phyloP scores from a whole-genome alignment of 30 jellyfish, hydroid and myxozoan genomes.

The Aurelia aurita region DNA sequence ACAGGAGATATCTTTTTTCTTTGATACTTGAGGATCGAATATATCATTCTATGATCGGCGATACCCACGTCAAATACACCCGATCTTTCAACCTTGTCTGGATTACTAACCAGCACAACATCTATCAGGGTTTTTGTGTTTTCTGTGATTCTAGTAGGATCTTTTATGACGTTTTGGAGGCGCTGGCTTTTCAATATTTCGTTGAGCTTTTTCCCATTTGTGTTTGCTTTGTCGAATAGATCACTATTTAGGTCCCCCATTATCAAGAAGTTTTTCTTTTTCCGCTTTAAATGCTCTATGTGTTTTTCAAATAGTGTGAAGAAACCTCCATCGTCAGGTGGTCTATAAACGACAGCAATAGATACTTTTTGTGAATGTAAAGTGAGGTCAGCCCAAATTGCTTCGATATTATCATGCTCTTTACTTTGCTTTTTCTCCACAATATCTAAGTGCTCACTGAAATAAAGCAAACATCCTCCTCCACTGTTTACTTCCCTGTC shows the following conservation, averaged over 20 bases:
- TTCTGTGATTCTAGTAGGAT: slow-evolving; percentile 27
- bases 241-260: slow-evolving; percentile 34
- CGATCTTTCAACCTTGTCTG: slow-evolving; percentile 22
- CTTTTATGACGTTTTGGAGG: slow-evolving; percentile 15
- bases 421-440: slow-evolving; percentile 13
- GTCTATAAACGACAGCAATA: slow-evolving; percentile 26
- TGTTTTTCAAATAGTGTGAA: slow-evolving; percentile 13
- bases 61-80: slow-evolving; percentile 19
- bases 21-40: slow-evolving; percentile 11
- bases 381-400: slow-evolving; percentile 30
- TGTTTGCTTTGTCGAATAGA: slow-evolving; percentile 3
- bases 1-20: slow-evolving; percentile 7
- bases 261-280: slow-evolving; percentile 23
- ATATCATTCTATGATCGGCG: slow-evolving; percentile 28
- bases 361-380: slow-evolving; percentile 16
- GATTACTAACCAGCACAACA: slow-evolving; percentile 45
- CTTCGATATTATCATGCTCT: too few species aligned
- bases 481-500: slow-evolving; percentile 37
- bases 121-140: slow-evolving; percentile 34
- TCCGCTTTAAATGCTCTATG: slow-evolving; percentile 18
- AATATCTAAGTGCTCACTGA: slow-evolving; percentile 18
- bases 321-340: slow-evolving; percentile 25
- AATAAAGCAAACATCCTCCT: slow-evolving; percentile 31
- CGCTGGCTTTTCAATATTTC: slow-evolving; percentile 16
- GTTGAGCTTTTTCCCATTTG: slow-evolving; percentile 12